Base-by-base conservation (phyloP, 2,113 vertebrate species). In the Mesocricetus auratus region DNA sequence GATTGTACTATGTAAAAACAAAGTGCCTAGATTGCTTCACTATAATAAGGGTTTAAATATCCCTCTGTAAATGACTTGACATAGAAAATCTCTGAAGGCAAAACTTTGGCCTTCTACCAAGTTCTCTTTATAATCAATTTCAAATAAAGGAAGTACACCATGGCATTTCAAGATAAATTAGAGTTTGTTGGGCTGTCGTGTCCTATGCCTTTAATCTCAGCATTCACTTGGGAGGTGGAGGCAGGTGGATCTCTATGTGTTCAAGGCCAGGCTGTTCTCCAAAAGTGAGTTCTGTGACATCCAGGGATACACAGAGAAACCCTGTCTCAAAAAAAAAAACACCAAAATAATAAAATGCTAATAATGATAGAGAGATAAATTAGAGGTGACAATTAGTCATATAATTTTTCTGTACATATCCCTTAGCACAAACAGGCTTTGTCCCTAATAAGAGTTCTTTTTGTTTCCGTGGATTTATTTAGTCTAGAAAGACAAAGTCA, bases 391-490 rank as follows among this genome's bases (percentile, higher is more conserved):
- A 95, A 39, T 56, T 78, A 77, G 15, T 68, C 12, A 47, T 47
- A 47, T 47, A 47, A 77, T 94, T 81, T 8, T 68, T 64, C 50
- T 94, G 45, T 79, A 93, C 31, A 74, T 93, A 91, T 94, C 33
- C 95, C 29, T 91, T 69, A 96, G 56, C 19, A 91, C n/a, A 89
- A 95, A 83, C 29, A 93, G 86, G 60, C 17, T 91, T 94, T 97
- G 42, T 93, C 56, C 33, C 42, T 93, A 89, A 79, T 33, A 95
- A 88, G 31, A 87, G 26, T 68, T 79, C 19, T 81, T 96, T 96
- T 82, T 95, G 73, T 94, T 94, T 91, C 39, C 42, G 75, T 91
- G 78, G 24, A 24, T 69, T 95, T 96, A 97, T 95, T 97, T 96
- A 71, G 19, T 87, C 5, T 66, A 77, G 31, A 93, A 96, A 81